Evolutionary conservation across 2,113 vertebrate species (phyloP).

Genomic region (Lycocorax pyrrhopterus): DNA sequence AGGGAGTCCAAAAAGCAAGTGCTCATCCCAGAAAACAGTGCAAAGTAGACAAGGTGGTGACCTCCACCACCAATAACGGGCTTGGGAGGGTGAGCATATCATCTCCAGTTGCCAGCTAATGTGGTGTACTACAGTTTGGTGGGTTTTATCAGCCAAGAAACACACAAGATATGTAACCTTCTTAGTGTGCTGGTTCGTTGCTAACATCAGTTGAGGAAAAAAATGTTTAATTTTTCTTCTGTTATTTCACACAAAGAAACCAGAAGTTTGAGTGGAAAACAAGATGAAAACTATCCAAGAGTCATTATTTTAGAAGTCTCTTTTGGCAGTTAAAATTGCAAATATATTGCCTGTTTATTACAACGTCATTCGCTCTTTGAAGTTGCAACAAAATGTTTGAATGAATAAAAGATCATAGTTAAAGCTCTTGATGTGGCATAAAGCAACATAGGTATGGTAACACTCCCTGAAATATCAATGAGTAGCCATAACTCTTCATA

Average conservation of each 20-base stretch:
- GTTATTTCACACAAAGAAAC: neutral
- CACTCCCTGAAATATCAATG: neutral
- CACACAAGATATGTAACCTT: neutral
- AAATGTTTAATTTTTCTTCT: neutral
- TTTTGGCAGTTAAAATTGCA: neutral
- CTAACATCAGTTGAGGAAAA: neutral
- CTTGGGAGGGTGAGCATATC: accelerated
- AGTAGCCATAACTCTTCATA: neutral
- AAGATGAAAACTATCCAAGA: neutral
- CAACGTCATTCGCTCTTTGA: neutral
- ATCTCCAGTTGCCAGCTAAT: neutral
- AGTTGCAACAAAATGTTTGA: neutral
- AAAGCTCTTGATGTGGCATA: neutral
- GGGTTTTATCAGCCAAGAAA: neutral
- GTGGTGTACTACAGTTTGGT: neutral
- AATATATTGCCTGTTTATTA: neutral
- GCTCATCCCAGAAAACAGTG: neutral
- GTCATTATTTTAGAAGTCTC: neutral
- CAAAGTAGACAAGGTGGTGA: neutral
- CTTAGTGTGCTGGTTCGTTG: neutral
- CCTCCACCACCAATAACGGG: neutral
- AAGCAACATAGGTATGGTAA: neutral
- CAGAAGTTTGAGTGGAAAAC: neutral
- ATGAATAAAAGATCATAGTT: neutral
- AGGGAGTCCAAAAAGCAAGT: neutral